A percentile compares a stretch with the other conserved stretches of the same genome.
Evolutionary conservation across 2,888 invertebrate genomes (phyloP).

Genomic region (Schrankia costaestrigalis): DNA sequence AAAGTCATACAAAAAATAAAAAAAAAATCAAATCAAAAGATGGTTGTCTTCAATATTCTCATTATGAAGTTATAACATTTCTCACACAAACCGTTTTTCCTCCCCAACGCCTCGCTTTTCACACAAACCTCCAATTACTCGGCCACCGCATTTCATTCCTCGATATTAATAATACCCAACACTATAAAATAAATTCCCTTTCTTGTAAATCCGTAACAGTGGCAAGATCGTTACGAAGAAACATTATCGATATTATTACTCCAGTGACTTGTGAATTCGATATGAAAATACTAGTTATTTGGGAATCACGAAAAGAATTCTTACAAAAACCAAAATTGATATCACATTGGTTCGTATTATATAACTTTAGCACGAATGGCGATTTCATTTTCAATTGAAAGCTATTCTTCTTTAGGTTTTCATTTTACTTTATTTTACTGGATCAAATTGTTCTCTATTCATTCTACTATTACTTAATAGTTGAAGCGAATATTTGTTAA

Average conservation of each 20-base stretch:
- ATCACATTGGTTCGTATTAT: conserved; percentile 13
- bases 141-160: conserved; percentile 18
- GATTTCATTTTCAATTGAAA: conserved; percentile 10
- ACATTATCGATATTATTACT: conserved; percentile 27
- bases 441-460: too few species aligned
- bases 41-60: too few species aligned
- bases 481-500: too few species aligned
- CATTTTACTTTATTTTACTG: too few species aligned
- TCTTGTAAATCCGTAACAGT: conserved; percentile 15
- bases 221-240: conserved; percentile 13
- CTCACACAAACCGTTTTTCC: conserved; percentile 5
- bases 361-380: conserved; percentile 15
- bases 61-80: too few species aligned
- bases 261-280: conserved; percentile 30
- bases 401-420: not conserved
- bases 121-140: conserved; percentile 16
- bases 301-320: conserved; percentile 13
- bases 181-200: conserved; percentile 22
- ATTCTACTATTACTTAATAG: too few species aligned
- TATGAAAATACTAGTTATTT: conserved; percentile 28
- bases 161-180: conserved; percentile 28
- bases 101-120: conserved; percentile 6
- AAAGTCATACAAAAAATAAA: conserved; percentile 96
- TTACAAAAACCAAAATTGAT: conserved; percentile 12
- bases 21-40: too few species aligned